Conservation (phyloP, 2,797 vertebrate genomes). For the Dromococcyx pavoninus region DNA sequence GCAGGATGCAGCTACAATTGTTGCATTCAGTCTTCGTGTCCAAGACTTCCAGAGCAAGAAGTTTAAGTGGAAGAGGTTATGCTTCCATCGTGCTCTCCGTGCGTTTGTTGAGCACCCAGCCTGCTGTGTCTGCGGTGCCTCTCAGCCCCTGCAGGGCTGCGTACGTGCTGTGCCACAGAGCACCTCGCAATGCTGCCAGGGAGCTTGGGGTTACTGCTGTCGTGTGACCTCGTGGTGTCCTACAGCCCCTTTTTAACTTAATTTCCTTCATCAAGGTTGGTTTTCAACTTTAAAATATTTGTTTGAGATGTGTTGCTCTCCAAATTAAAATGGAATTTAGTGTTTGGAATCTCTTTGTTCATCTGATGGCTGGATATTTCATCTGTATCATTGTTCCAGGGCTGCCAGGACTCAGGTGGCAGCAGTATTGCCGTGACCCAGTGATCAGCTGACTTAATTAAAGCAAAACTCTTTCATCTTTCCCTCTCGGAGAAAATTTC, state of each 20-base stretch:
- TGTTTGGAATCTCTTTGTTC: background rate
- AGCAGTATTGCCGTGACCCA: background rate
- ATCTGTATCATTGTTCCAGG: background rate
- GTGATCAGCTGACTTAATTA: background rate
- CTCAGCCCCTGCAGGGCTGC: background rate
- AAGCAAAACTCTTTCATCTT: background rate
- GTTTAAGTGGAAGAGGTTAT: background rate
- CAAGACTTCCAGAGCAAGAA: background rate
- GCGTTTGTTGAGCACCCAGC: background rate
- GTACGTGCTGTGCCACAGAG: background rate
- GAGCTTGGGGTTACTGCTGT: background rate
- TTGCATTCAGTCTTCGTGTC: background rate
- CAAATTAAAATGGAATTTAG: background rate
- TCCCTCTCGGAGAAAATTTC: background rate
- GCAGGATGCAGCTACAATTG: background rate
- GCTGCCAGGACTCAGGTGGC: background rate
- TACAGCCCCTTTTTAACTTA: background rate
- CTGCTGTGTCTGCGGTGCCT: background rate
- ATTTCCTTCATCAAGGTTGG: background rate
- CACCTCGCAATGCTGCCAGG: background rate
- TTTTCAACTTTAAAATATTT: background rate
- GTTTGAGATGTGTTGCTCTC: background rate
- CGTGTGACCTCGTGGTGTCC: background rate
- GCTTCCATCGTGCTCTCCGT: background rate
- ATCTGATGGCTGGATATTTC: fast-evolving